Conservation (phyloP, 2,113 vertebrate species). For the Gavialis gangeticus region DNA sequence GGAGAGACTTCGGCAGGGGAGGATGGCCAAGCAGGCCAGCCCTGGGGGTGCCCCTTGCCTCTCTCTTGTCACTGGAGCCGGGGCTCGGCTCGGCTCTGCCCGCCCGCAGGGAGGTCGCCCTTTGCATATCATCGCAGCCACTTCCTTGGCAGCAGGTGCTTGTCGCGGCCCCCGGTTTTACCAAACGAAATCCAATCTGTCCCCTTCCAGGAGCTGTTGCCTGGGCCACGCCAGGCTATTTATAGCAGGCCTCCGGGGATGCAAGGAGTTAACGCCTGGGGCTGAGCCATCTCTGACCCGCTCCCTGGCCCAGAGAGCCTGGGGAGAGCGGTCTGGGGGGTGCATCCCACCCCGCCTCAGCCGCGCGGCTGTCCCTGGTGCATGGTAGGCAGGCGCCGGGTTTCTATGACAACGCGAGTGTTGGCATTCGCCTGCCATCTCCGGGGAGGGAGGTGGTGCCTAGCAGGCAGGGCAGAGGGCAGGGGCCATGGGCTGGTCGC, state of each 20-base stretch:
- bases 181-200: not conserved
- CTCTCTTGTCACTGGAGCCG: not conserved
- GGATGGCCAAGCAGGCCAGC: not conserved
- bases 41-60: not conserved
- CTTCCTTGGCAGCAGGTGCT: not conserved
- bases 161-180: not conserved
- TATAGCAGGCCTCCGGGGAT: not conserved
- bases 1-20: fast-evolving
- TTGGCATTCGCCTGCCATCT: not conserved
- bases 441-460: not conserved
- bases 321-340: not conserved
- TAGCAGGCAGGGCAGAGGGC: not conserved
- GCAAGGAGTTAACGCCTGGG: not conserved
- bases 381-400: not conserved
- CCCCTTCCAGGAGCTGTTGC: not conserved
- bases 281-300: not conserved
- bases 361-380: not conserved
- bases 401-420: not conserved
- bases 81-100: not conserved
- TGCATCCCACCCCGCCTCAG: not conserved
- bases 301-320: not conserved
- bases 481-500: not conserved
- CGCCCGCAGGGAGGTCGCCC: not conserved
- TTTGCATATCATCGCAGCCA: fast-evolving
- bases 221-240: not conserved